These are phyloP conservation scores for Vanacampus margaritifer DNA, from an alignment of 2,113 vertebrate species.

Conservation along the genomic window DNA sequence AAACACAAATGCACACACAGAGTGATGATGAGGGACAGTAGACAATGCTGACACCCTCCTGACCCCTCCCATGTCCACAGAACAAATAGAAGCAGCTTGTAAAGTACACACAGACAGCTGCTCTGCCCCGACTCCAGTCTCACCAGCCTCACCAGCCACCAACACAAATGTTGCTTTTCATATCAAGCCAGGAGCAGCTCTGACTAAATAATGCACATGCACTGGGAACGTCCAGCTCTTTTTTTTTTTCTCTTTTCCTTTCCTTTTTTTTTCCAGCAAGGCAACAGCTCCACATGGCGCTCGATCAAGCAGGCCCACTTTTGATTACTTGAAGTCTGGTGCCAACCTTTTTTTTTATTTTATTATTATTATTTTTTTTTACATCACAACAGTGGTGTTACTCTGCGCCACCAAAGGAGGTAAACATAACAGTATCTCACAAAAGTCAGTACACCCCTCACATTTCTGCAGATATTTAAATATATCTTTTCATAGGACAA, in stretches of 20 bases:
- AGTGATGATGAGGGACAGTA: slow-evolving; percentile 52
- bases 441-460: too few species aligned
- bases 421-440: slow-evolving; percentile 7
- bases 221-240: slow-evolving; percentile 7
- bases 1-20: slow-evolving; percentile 29
- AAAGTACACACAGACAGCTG: slow-evolving; percentile 72
- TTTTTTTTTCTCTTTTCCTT: background rate
- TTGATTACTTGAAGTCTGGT: slow-evolving; percentile 11
- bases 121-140: slow-evolving; percentile 50
- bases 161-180: slow-evolving; percentile 34
- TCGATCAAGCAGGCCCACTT: slow-evolving; percentile 4
- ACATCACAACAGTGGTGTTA: background rate
- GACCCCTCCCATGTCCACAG: slow-evolving; percentile 57
- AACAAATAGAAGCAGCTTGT: slow-evolving; percentile 64
- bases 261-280: slow-evolving; percentile 2
- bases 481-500: too few species aligned
- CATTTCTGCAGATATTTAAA: too few species aligned
- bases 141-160: slow-evolving; percentile 32
- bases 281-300: background rate
- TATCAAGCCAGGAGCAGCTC: slow-evolving; percentile 11
- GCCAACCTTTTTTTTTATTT: slow-evolving; percentile 12
- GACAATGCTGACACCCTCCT: slow-evolving; percentile 66
- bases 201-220: slow-evolving; percentile 29
- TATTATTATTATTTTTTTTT: too few species aligned
- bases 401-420: background rate